Evolutionary conservation across 2,888 invertebrate genomes (phyloP).

Genomic region (Acanthosepion pharaonis): DNA sequence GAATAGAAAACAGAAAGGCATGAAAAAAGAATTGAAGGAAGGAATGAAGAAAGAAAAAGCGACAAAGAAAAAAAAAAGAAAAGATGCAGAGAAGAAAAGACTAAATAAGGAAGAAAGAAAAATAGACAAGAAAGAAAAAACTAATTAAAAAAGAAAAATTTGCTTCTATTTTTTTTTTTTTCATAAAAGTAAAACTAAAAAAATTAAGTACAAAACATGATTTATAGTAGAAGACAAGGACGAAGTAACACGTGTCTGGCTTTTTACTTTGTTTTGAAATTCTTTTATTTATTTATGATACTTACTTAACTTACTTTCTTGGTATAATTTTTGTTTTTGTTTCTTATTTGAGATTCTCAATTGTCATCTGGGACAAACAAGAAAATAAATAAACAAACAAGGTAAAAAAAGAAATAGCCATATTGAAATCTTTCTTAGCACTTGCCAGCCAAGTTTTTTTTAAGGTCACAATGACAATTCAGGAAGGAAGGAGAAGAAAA

Average conservation of each 20-base stretch:
- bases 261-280: background rate
- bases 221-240: too few relatives aligned
- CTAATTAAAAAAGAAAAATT: background rate
- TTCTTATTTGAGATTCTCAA: too few relatives aligned
- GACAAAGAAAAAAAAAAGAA: too few relatives aligned
- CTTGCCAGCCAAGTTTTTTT: background rate
- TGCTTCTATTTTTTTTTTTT: too few relatives aligned
- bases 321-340: background rate
- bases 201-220: too few relatives aligned
- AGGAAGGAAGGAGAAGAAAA: background rate
- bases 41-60: too few relatives aligned
- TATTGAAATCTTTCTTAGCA: background rate
- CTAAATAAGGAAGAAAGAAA: too few relatives aligned
- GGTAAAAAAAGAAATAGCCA: background rate
- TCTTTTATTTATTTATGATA: background rate
- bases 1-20: too few relatives aligned
- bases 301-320: background rate
- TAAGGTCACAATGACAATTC: constrained; percentile 17
- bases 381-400: background rate
- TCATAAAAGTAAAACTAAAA: too few relatives aligned
- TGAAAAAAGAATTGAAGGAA: too few relatives aligned
- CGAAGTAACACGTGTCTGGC: too few relatives aligned
- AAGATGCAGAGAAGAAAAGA: too few relatives aligned
- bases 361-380: background rate
- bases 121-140: background rate